A percentile compares a stretch with the other conserved stretches of the same genome.
Evolutionary conservation across 2,888 invertebrate genomes (phyloP).

Genomic region (Andrena marginata): DNA sequence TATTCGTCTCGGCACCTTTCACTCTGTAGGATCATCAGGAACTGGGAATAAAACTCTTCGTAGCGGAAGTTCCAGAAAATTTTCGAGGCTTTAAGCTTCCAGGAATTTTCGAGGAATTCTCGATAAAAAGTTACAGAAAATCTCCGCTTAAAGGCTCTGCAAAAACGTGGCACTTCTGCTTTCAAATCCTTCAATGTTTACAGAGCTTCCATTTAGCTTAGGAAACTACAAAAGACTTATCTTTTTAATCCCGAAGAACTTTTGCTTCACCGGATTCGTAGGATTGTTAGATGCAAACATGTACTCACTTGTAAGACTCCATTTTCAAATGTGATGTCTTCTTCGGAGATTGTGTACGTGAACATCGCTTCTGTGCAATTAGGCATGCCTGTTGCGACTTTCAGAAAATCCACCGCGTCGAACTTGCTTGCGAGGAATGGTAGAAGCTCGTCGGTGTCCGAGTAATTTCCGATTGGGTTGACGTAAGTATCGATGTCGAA

Average conservation of each 20-base stretch:
- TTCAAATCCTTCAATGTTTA: not conserved
- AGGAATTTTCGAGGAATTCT: not conserved
- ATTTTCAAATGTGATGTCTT: constrained; percentile 29
- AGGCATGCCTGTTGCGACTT: constrained; percentile 53
- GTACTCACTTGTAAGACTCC: constrained; percentile 50
- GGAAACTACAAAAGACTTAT: too few relatives aligned
- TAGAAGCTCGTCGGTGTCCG: constrained; percentile 15
- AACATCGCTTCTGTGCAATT: constrained; percentile 65
- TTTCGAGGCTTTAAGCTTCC: not conserved
- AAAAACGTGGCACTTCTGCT: not conserved
- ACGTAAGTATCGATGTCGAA: not conserved
- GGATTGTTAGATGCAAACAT: not conserved
- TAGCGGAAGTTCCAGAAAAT: not conserved
- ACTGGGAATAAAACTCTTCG: too few relatives aligned
- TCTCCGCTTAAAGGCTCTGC: not conserved
- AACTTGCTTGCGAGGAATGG: constrained; percentile 25
- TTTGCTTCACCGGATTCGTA: too few relatives aligned
- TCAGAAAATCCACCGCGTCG: constrained; percentile 5
- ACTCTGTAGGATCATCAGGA: too few relatives aligned
- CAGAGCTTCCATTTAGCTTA: too few relatives aligned
- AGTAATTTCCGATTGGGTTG: not conserved
- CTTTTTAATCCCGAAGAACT: too few relatives aligned
- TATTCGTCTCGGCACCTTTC: too few relatives aligned
- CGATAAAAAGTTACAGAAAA: not conserved
- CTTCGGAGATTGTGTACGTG: constrained; percentile 66